phyloP scores from a whole-genome alignment of 2,797 vertebrate genomes.

The Eulemur albifrons region DNA sequence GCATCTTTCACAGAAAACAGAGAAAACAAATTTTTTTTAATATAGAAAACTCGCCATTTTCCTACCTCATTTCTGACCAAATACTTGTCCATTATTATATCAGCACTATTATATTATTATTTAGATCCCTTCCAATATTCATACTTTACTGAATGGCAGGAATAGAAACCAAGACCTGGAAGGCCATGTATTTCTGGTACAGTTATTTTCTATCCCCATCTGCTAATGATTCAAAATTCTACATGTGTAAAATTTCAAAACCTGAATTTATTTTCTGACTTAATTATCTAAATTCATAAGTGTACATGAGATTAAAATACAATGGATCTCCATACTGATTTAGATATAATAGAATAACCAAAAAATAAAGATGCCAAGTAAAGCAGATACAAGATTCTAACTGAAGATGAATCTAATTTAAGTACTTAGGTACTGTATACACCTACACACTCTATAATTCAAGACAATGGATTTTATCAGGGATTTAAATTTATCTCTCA shows the following conservation, averaged over 20 bases:
- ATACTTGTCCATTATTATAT: neutral
- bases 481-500: neutral
- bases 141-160: neutral
- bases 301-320: slow-evolving; percentile 20
- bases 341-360: neutral
- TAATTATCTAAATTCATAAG: slow-evolving; percentile 8
- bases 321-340: neutral
- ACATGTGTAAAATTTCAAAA: slow-evolving; percentile 30
- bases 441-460: neutral
- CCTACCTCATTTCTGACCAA: neutral
- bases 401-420: slow-evolving; percentile 9
- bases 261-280: slow-evolving; percentile 16
- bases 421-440: neutral
- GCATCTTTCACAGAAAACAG: neutral
- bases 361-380: slow-evolving; percentile 22
- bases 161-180: neutral
- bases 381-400: slow-evolving; percentile 46
- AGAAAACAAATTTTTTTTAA: slow-evolving; percentile 10
- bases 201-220: neutral
- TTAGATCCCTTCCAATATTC: neutral
- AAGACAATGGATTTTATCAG: slow-evolving; percentile 33
- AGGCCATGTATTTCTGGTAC: neutral
- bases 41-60: neutral
- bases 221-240: slow-evolving; percentile 1
- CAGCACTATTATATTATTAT: neutral